A percentile compares a stretch with the other conserved stretches of the same genome.
These are phyloP conservation scores for Steinernema scapterisci DNA, from an alignment of 2,888 invertebrate genomes.

Conservation along the genomic window DNA sequence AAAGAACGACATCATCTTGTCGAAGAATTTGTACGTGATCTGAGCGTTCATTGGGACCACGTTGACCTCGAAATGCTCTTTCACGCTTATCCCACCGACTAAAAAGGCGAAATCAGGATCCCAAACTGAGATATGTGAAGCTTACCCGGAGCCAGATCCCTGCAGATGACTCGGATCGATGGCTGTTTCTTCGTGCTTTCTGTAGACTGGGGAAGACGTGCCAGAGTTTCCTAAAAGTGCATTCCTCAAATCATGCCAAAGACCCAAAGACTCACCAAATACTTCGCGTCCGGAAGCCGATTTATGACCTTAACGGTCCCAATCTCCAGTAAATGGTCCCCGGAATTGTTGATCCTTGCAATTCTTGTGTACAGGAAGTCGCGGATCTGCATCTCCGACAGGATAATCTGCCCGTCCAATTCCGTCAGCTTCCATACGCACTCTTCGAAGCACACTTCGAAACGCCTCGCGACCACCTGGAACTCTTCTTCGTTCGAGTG, in stretches of 20 bases:
- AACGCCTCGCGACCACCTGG: constrained; percentile 48
- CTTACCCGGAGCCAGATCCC: constrained; percentile 76
- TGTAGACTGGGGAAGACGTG: constrained; percentile 45
- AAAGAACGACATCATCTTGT: constrained; percentile 94
- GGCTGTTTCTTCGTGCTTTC: constrained; percentile 67
- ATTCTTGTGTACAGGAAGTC: constrained; percentile 97
- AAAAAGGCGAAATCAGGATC: no score
- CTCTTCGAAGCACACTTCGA: constrained; percentile 88
- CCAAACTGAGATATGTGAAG: no score
- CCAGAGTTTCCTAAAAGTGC: constrained; percentile 45
- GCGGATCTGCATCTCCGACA: constrained; percentile 90
- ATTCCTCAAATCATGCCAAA: neutral
- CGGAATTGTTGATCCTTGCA: constrained; percentile 92
- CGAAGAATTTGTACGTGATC: constrained; percentile 75
- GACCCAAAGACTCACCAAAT: constrained; percentile 37
- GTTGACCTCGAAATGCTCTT: constrained; percentile 96
- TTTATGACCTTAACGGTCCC: constrained; percentile 95
- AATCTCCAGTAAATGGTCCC: constrained; percentile 92
- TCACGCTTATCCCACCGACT: constrained; percentile 97
- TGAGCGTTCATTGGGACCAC: constrained; percentile 71
- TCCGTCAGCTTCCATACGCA: constrained; percentile 97
- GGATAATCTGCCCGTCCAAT: constrained; percentile 94
- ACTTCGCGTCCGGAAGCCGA: constrained; percentile 82
- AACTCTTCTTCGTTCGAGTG: constrained; percentile 38
- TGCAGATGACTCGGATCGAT: constrained; percentile 88